Base-by-base conservation (phyloP, 2,888 invertebrate species). In the Digitonthophagus gazella region DNA sequence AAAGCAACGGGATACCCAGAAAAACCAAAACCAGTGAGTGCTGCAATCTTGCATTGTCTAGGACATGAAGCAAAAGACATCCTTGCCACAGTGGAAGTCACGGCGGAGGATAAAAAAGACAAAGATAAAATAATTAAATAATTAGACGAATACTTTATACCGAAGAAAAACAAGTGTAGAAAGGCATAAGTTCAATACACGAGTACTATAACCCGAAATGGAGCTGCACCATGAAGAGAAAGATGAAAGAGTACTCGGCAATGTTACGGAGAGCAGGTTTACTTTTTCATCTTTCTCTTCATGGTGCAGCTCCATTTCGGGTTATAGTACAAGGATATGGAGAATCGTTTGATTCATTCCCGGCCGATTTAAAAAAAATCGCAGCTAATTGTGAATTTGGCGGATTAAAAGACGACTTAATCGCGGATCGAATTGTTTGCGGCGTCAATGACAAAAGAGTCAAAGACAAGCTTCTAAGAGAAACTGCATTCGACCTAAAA, bases 21-120 rank as follows among this genome's bases (percentile, higher is more conserved):
- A 44, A 73, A 71, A 67, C 4, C 28, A 6, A 63, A 55, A 5
- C 54, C 69, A 15, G 63, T 69, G 0, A 66, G 72, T 66, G 70
- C 69, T 14, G 71, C 70, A 4, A 63, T 70, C 5, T 20, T 71
- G 44, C 71, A 72, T 61, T 65, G 68, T 44, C 22, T 69, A 15
- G 71, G 71, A 3, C 69, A 73, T 55, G 68, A 69, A 61, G 71
- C 65, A 55, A 65, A 56, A 8, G 56, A 56, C 11, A 15, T 56
- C n/a, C 11, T 56, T 4, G 11, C 56, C n/a, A 56, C 56, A 8
- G 3, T 56, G 11, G 56, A 56, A 56, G 11, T 56, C 3, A 8
- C 3, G 3, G 11, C 3, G 2, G 56, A 3, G 15, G 56, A 56
- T 15, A 56, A 8, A 56, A 2, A 56, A 56, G 56, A 56, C 56